Conservation (phyloP, 2,888 invertebrate genomes). For the Norana najaformis region DNA sequence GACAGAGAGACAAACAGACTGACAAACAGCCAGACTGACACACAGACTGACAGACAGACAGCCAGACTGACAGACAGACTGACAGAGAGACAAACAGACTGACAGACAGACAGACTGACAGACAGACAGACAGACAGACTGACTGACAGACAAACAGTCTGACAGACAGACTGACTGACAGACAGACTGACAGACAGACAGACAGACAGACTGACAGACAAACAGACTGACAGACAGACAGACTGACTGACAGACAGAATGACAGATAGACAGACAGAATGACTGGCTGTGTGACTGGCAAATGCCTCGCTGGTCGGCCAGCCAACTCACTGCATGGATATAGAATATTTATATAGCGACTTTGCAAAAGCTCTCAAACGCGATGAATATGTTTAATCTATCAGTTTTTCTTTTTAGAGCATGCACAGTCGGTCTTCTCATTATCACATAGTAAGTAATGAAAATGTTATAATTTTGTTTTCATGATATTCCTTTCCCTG, state of each 20-base stretch:
- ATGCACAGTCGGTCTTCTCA: background rate
- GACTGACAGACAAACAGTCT: background rate
- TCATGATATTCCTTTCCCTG: background rate
- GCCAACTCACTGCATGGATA: too few species aligned
- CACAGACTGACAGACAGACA: background rate
- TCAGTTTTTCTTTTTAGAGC: background rate
- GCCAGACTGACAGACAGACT: background rate
- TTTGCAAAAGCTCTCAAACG: background rate
- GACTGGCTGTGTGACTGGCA: too few species aligned
- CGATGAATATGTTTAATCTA: background rate
- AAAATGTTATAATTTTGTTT: background rate
- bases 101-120: background rate
- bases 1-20: background rate
- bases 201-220: background rate
- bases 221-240: background rate
- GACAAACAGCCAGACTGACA: background rate
- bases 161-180: background rate
- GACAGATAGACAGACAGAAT: background rate
- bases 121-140: background rate
- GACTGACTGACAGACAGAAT: background rate
- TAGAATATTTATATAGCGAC: too few species aligned
- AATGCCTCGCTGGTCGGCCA: too few species aligned
- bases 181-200: background rate
- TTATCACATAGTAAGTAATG: background rate
- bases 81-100: background rate